Evolutionary conservation across 2,797 vertebrate genomes (phyloP).

Genomic region (Falco rusticolus): DNA sequence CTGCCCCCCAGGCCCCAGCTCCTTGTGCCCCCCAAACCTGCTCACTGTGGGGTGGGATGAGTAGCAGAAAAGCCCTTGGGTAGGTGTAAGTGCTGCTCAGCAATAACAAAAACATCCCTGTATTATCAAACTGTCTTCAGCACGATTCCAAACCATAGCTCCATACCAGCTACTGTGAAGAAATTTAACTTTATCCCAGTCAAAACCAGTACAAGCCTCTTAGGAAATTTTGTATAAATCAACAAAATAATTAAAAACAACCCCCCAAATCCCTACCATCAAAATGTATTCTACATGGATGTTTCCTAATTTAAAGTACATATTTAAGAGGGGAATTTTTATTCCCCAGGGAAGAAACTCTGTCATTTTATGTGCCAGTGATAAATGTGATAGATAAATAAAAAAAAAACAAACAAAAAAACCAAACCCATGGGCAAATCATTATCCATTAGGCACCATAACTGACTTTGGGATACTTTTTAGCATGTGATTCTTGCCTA

Average conservation of each 20-base stretch:
- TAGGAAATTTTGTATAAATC: background rate
- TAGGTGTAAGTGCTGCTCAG: no score
- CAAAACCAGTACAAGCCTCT: no score
- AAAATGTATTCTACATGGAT: background rate
- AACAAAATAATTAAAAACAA: background rate
- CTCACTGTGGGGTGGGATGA: no score
- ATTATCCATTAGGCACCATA: background rate
- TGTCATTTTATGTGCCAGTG: background rate
- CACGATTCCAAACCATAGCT: no score
- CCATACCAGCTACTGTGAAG: no score
- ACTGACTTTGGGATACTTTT: background rate
- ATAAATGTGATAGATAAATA: background rate
- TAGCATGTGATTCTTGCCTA: background rate
- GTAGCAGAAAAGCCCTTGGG: no score
- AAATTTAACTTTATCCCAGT: no score
- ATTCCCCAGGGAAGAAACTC: background rate
- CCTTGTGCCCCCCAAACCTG: no score
- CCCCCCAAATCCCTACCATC: rapidly evolving
- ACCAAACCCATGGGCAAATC: background rate
- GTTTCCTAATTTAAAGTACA: background rate
- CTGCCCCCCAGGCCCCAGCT: no score
- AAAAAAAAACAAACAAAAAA: background rate
- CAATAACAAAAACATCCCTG: no score
- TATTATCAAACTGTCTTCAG: no score
- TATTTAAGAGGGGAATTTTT: background rate